Evolutionary conservation across 2,888 invertebrate genomes (phyloP).

Genomic region (Morpho deidamia): DNA sequence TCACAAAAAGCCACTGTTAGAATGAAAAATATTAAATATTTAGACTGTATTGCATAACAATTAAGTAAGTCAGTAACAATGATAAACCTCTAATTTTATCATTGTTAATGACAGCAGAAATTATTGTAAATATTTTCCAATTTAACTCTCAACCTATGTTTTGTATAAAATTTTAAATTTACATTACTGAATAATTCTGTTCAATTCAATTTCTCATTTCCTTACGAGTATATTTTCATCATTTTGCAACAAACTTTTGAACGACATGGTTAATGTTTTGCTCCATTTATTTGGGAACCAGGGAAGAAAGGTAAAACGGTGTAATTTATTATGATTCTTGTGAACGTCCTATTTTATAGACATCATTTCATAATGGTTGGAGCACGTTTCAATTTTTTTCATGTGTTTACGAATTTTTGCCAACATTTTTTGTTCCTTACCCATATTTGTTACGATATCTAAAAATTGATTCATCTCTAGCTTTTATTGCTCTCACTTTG

Average conservation of each 20-base stretch:
- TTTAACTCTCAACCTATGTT: no score
- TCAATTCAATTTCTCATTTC: neutral
- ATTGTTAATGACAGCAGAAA: no score
- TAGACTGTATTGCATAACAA: no score
- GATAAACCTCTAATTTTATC: no score
- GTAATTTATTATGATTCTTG: conserved; percentile 47
- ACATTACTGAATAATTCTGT: no score
- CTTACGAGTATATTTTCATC: neutral
- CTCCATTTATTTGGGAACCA: conserved; percentile 71
- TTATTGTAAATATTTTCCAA: no score
- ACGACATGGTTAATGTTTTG: conserved; percentile 46
- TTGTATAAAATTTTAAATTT: no score
- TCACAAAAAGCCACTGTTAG: no score
- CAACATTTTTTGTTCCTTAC: neutral
- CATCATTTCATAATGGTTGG: conserved; percentile 36
- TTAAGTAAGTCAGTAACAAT: no score
- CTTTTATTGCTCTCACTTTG: neutral
- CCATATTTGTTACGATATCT: neutral
- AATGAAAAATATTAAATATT: no score
- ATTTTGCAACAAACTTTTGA: conserved; percentile 5
- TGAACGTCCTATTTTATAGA: conserved; percentile 46
- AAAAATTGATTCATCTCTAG: neutral
- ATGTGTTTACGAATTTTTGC: conserved; percentile 14
- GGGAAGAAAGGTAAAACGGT: conserved; percentile 72
- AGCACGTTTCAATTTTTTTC: conserved; percentile 41